Evolutionary conservation across 2,113 vertebrate genomes (phyloP).

Genomic region (Daubentonia madagascariensis): DNA sequence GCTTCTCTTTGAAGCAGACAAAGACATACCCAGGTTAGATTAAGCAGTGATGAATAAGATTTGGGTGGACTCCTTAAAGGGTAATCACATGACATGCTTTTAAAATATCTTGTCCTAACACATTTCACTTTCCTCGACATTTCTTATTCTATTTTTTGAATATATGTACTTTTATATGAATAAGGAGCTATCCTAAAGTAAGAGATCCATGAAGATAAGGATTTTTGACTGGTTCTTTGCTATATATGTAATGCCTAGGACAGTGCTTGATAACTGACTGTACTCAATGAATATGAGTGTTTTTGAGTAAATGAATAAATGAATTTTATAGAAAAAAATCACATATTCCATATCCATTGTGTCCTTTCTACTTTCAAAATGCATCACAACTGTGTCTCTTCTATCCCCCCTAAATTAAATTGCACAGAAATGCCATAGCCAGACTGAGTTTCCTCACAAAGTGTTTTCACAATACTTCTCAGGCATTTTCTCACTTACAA

Average conservation of each 20-base stretch:
- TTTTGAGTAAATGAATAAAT: constrained; percentile 27
- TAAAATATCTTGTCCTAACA: neutral
- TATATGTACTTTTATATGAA: neutral
- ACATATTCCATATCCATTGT: neutral
- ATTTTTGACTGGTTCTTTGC: neutral
- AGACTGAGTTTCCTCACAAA: neutral
- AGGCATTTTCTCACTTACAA: neutral
- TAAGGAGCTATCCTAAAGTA: neutral
- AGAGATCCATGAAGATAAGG: neutral
- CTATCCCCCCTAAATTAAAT: neutral
- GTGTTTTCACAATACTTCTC: neutral
- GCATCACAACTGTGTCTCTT: constrained; percentile 22
- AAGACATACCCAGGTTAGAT: neutral
- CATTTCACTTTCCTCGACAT: neutral
- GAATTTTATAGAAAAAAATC: constrained; percentile 23
- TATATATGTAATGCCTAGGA: neutral
- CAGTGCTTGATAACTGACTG: neutral
- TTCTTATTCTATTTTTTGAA: neutral
- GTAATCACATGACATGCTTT: neutral
- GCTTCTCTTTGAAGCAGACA: neutral
- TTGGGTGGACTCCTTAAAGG: neutral
- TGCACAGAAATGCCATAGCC: neutral
- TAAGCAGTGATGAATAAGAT: neutral
- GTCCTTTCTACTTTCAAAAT: constrained; percentile 47
- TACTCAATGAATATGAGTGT: neutral